These are phyloP conservation scores for Hypothenemus hampei DNA, from an alignment of 1,140 invertebrate genomes.

Conservation along the genomic window DNA sequence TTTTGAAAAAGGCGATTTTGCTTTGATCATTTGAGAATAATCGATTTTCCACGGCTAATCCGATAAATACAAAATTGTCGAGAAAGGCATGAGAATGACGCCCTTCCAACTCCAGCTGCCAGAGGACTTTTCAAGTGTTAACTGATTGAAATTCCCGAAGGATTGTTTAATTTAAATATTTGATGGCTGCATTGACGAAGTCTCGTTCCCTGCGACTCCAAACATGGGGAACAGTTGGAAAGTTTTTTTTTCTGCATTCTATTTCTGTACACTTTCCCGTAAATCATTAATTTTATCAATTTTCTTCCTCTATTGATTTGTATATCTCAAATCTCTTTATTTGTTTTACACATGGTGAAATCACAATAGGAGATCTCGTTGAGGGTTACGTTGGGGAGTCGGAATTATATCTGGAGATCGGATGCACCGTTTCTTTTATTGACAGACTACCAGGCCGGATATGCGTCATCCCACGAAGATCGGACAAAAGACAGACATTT, in stretches of 20 bases:
- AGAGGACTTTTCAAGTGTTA: neutral
- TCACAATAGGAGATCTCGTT: neutral
- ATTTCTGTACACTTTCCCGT: neutral
- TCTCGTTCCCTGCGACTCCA: neutral
- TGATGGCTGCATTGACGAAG: conserved; percentile 2
- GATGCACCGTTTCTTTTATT: conserved; percentile 7
- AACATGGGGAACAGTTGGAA: neutral
- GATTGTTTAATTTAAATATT: conserved; percentile 5
- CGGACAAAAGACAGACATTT: conserved; percentile 2
- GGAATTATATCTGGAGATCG: neutral
- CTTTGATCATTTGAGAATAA: neutral
- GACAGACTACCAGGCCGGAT: conserved; percentile 7
- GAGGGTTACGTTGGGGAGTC: neutral
- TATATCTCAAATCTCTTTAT: neutral
- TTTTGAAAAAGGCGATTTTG: neutral
- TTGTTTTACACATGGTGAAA: conserved; percentile 3
- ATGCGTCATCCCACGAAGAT: conserved; percentile 1
- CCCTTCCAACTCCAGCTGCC: neutral
- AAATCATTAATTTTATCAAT: neutral
- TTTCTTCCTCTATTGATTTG: neutral
- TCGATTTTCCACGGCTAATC: neutral
- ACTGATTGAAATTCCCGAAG: neutral
- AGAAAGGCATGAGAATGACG: neutral
- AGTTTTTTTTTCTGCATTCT: neutral
- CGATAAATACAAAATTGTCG: neutral